Conservation (phyloP, 2,113 vertebrate genomes). For the Stictonetta naevosa region DNA sequence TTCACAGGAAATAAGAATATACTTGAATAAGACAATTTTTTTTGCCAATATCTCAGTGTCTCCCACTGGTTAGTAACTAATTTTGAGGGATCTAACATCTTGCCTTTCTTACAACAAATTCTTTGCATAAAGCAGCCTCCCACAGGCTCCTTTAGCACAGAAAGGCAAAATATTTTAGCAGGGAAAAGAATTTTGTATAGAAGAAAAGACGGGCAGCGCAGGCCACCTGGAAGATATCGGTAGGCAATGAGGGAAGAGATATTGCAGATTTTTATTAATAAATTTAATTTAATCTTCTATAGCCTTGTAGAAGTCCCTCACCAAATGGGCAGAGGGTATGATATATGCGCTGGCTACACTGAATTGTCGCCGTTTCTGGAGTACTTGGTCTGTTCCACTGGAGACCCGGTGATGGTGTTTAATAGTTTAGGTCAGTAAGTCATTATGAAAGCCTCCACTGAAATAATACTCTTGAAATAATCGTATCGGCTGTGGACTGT, state of each 20-base stretch:
- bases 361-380: slow-evolving; percentile 48
- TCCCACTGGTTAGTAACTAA: slow-evolving; percentile 46
- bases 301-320: slow-evolving; percentile 33
- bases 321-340: slow-evolving; percentile 30
- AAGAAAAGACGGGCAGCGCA: neutral
- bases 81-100: slow-evolving; percentile 56
- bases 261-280: slow-evolving; percentile 53
- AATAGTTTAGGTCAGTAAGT: slow-evolving; percentile 48
- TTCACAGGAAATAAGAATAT: slow-evolving; percentile 56
- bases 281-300: slow-evolving; percentile 59
- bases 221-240: slow-evolving; percentile 22
- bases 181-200: neutral
- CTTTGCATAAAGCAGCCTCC: slow-evolving; percentile 53
- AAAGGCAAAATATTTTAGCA: slow-evolving; percentile 33
- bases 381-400: slow-evolving; percentile 10
- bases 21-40: slow-evolving; percentile 29
- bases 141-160: slow-evolving; percentile 40
- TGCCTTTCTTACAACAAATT: slow-evolving; percentile 65
- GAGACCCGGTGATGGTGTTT: neutral
- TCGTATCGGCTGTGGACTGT: neutral
- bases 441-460: slow-evolving; percentile 23
- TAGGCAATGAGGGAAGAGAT: slow-evolving; percentile 11
- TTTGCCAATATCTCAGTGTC: neutral
- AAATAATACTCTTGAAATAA: slow-evolving; percentile 27
- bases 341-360: neutral